A percentile compares a stretch with the other conserved stretches of the same genome.
Evolutionary conservation across 2,113 vertebrate genomes (phyloP).

Genomic region (Chlorocebus sabaeus): DNA sequence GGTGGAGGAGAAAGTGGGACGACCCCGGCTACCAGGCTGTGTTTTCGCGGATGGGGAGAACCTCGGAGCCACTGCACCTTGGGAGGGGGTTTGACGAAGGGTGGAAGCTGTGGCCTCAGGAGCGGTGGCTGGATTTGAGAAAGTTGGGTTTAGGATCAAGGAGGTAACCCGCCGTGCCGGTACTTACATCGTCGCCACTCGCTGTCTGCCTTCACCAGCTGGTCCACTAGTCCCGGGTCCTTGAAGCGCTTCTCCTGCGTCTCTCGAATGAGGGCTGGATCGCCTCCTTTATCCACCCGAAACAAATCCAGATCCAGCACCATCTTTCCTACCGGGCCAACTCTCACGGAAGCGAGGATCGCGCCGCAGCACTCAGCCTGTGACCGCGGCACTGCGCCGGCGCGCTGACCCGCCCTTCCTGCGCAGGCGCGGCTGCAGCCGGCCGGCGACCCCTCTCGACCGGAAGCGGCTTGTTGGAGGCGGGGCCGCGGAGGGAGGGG

Average conservation of each 20-base stretch:
- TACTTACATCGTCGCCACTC: slow-evolving; percentile 96
- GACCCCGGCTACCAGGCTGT: background rate
- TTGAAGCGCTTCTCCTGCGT: slow-evolving; percentile 94
- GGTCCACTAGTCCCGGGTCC: slow-evolving; percentile 93
- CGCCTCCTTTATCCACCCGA: slow-evolving; percentile 94
- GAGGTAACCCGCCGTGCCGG: background rate
- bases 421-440: slow-evolving; percentile 32
- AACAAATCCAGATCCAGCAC: slow-evolving; percentile 96
- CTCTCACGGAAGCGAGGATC: rapidly evolving
- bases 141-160: background rate
- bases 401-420: background rate
- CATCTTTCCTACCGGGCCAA: slow-evolving; percentile 78
- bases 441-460: background rate
- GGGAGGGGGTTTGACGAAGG: background rate
- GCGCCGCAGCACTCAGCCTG: background rate
- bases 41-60: background rate
- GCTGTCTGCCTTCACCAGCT: slow-evolving; percentile 89
- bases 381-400: slow-evolving; percentile 38
- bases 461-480: background rate
- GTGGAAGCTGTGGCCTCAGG: background rate
- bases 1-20: background rate
- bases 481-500: background rate
- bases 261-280: slow-evolving; percentile 90
- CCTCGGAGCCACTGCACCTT: background rate
- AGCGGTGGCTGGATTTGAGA: background rate